phyloP scores from a whole-genome alignment of 2,797 vertebrate species.

The Tangara arthus region DNA sequence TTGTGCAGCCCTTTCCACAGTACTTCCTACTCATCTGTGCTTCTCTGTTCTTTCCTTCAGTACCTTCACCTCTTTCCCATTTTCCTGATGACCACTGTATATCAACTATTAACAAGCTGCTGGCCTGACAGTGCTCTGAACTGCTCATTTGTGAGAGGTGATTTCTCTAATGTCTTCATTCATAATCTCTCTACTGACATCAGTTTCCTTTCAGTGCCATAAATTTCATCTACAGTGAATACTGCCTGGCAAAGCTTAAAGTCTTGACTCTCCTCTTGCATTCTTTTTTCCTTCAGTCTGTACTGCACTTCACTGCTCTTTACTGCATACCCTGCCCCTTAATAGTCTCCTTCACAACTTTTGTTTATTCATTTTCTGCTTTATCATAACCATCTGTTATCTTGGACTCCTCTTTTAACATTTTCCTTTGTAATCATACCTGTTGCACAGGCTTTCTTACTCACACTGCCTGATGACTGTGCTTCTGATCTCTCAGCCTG shows the following conservation, averaged over 20 bases:
- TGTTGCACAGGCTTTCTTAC: not conserved
- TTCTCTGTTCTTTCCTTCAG: not conserved
- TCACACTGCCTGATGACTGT: not conserved
- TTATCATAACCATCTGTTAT: not conserved
- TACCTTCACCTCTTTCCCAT: not conserved
- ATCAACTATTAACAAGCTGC: not conserved
- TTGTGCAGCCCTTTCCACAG: not conserved
- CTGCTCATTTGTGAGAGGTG: not conserved
- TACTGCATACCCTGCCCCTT: not conserved
- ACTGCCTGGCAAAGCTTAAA: not conserved
- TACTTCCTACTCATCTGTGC: not conserved
- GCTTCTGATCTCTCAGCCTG: not conserved
- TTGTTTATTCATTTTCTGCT: not conserved
- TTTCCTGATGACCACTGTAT: not conserved
- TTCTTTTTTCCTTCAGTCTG: not conserved
- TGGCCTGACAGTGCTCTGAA: not conserved
- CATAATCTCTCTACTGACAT: not conserved
- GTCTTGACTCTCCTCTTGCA: not conserved
- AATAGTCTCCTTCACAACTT: not conserved
- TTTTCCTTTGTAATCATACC: not conserved
- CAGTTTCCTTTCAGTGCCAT: not conserved
- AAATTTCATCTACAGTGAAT: not conserved
- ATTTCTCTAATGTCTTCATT: not conserved
- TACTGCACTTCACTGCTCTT: not conserved
- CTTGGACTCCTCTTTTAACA: not conserved